Evolutionary conservation across 2,113 vertebrate genomes (phyloP).

Genomic region (Callaeas wilsoni): DNA sequence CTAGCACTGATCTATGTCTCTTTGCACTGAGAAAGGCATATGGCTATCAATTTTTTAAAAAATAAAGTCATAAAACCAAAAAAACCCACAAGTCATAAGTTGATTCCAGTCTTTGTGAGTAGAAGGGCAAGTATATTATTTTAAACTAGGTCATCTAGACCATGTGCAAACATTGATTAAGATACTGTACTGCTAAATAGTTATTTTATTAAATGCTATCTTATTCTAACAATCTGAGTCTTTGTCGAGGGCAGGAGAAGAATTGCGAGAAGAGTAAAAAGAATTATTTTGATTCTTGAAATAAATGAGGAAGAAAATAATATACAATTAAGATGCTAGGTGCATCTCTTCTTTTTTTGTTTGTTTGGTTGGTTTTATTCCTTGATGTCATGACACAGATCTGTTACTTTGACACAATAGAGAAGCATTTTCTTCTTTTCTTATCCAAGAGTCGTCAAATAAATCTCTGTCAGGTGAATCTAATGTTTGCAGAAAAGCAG

Average conservation of each 20-base stretch:
- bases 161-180: background rate
- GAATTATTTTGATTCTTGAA: background rate
- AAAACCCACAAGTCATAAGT: background rate
- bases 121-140: background rate
- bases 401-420: background rate
- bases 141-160: background rate
- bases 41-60: background rate
- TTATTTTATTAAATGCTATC: background rate
- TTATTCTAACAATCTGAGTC: background rate
- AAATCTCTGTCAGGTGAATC: conserved; percentile 31
- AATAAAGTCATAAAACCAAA: background rate
- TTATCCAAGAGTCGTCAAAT: conserved; percentile 4
- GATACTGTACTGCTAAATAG: background rate
- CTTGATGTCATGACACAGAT: background rate
- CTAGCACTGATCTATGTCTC: background rate
- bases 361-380: background rate
- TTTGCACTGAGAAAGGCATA: background rate
- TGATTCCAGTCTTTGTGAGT: background rate
- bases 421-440: background rate
- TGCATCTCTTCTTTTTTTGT: background rate
- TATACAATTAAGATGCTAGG: background rate
- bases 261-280: background rate
- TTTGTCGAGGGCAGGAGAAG: background rate
- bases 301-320: background rate
- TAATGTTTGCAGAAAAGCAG: conserved; percentile 3